Evolutionary conservation across 2,113 vertebrate species (phyloP).

Genomic region (Onychostruthus taczanowskii): DNA sequence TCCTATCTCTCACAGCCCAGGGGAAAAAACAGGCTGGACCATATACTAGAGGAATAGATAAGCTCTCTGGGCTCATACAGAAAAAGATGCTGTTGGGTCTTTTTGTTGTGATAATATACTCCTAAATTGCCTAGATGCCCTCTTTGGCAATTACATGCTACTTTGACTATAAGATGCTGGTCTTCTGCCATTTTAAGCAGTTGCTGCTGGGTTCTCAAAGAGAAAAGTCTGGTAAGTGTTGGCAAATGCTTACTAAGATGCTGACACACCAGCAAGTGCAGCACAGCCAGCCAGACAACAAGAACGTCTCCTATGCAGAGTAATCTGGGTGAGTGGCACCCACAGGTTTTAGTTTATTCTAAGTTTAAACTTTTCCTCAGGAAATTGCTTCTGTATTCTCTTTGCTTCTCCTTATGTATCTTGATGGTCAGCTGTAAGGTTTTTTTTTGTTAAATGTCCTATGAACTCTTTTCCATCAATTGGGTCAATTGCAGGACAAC

Average conservation of each 20-base stretch:
- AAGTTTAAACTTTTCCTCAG: not conserved
- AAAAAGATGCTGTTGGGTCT: not conserved
- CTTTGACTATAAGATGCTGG: conserved; percentile 23
- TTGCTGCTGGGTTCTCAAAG: not conserved
- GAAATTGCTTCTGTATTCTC: not conserved
- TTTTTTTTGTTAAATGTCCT: not conserved
- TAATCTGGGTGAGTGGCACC: not conserved
- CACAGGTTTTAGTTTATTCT: not conserved
- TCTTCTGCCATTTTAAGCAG: conserved; percentile 9
- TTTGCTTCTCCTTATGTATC: not conserved
- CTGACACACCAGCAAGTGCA: not conserved
- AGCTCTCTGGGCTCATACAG: not conserved
- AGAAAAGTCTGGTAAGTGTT: not conserved
- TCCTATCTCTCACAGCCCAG: not conserved
- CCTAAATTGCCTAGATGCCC: not conserved
- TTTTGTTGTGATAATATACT: not conserved
- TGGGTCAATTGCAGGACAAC: not conserved
- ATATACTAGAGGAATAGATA: not conserved
- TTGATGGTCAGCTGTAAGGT: not conserved
- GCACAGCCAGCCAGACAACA: not conserved
- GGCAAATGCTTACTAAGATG: not conserved
- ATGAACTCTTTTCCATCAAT: not conserved
- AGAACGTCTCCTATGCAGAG: not conserved
- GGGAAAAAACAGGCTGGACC: not conserved
- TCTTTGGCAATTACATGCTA: not conserved